A percentile compares a stretch with the other conserved stretches of the same genome.
Evolutionary conservation across 2,888 invertebrate genomes (phyloP).

Genomic region (Cabera pusaria): DNA sequence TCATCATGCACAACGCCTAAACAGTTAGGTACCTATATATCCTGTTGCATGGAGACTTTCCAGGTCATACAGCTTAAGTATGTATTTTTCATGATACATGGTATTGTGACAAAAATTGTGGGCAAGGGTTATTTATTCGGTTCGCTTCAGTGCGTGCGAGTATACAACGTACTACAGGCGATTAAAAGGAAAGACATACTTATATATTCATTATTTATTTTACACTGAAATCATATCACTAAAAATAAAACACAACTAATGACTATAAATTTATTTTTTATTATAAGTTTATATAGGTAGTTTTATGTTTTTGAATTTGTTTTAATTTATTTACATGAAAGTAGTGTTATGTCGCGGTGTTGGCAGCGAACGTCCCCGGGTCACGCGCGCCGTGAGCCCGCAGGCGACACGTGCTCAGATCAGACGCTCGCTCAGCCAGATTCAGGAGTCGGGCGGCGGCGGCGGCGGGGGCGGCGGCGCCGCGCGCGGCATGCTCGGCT

Average conservation of each 20-base stretch:
- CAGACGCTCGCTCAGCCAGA: conserved; percentile 89
- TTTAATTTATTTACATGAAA: conserved; percentile 62
- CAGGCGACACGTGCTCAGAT: conserved; percentile 80
- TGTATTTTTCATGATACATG: too few relatives aligned
- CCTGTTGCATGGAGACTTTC: too few relatives aligned
- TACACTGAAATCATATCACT: conserved; percentile 54
- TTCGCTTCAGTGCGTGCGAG: too few relatives aligned
- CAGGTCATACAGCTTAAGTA: too few relatives aligned
- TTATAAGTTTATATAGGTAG: conserved; percentile 40
- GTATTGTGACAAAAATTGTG: too few relatives aligned
- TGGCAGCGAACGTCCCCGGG: conserved; percentile 58
- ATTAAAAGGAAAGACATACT: conserved; percentile 30
- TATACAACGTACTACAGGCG: conserved; percentile 9
- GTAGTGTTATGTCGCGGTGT: conserved; percentile 19
- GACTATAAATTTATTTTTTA: conserved; percentile 66
- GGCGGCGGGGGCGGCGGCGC: conserved; percentile 61
- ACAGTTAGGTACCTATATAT: too few relatives aligned
- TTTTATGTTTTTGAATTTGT: conserved; percentile 45
- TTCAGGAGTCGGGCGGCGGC: conserved; percentile 84
- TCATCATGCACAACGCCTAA: too few relatives aligned
- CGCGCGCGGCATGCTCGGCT: conserved; percentile 87
- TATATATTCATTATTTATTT: conserved; percentile 56
- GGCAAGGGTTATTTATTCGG: too few relatives aligned
- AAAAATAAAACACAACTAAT: conserved; percentile 71
- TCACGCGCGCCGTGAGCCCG: conserved; percentile 71